Base-by-base conservation (phyloP, 1,140 invertebrate genomes). In the Mesaphorura yosii region DNA sequence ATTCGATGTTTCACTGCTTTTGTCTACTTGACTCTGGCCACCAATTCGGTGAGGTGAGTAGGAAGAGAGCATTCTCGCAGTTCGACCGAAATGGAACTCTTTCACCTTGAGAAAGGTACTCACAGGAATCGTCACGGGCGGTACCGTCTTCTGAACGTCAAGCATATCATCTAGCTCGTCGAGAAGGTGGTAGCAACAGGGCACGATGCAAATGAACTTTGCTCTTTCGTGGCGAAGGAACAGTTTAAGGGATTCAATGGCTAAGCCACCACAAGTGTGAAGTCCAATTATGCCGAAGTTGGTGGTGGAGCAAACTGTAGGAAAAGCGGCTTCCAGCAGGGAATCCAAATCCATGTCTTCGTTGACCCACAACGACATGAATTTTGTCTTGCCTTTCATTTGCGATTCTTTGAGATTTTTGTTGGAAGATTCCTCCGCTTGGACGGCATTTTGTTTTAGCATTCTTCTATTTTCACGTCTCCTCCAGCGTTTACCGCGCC, bases 121-220 rank as follows among this genome's bases (percentile, higher is more conserved):
- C 67, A 87, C 69, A 10, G 84, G 84, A 67, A 86, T 86, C 25
- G 1, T 53, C 20, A 44, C 27, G 10, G 29, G n/a, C 5, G 51
- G 20, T 27, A 22, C 29, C 5, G 27, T 22, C 28, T 46, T 38
- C 1, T 6, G n/a, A n/a, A n/a, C n/a, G n/a, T n/a, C n/a, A n/a
- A n/a, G 1, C 27, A 42, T 40, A 55, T 49, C 4, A 28, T 41
- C 4, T 53, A 15, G 14, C 62, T 92, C 84, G 51, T 79, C 73
- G 57, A 91, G 67, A 60, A 92, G 73, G 75, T 94, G 77, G 70
- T 92, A 94, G 67, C 90, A 94, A 66, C 91, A 95, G 1, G 85
- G 84, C 29, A 94, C 83, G 63, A 86, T 85, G 48, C 84, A 82
- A 0, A 91, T 64, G 0, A 75, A 74, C 54, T 70, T 72, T 4